These are phyloP conservation scores for Eucera pruinosa DNA, from an alignment of 2,888 invertebrate genomes.

Conservation along the genomic window DNA sequence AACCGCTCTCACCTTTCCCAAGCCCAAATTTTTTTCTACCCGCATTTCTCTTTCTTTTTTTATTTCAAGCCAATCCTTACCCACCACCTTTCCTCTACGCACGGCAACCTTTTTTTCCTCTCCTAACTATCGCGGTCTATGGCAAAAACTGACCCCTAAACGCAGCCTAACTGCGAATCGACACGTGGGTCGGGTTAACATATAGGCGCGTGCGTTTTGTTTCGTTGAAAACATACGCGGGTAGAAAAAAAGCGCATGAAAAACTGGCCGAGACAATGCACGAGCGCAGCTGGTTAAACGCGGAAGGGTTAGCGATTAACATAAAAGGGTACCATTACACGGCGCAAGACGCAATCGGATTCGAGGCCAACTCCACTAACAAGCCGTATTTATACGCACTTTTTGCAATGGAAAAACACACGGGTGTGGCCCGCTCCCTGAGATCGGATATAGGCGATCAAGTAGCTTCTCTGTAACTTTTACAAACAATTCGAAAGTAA, in stretches of 20 bases:
- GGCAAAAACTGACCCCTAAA: constrained; percentile 52
- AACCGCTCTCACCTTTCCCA: constrained; percentile 67
- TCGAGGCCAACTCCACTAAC: constrained; percentile 32
- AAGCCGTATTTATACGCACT: constrained; percentile 57
- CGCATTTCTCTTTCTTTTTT: not conserved
- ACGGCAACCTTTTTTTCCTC: constrained; percentile 56
- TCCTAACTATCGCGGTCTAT: not conserved
- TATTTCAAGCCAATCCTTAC: constrained; percentile 33
- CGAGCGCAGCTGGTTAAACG: constrained; percentile 81
- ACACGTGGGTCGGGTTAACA: constrained; percentile 47
- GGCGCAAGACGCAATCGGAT: constrained; percentile 68
- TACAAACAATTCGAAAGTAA: constrained; percentile 8
- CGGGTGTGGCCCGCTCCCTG: constrained; percentile 15
- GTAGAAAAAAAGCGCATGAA: constrained; percentile 57
- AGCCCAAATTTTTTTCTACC: constrained; percentile 7
- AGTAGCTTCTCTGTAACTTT: not conserved
- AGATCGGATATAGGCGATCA: constrained; percentile 18
- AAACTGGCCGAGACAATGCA: constrained; percentile 74
- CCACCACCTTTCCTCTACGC: constrained; percentile 12
- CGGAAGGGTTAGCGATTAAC: constrained; percentile 82
- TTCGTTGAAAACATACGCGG: constrained; percentile 47
- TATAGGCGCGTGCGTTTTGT: constrained; percentile 63
- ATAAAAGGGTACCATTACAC: constrained; percentile 82
- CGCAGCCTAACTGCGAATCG: constrained; percentile 33
- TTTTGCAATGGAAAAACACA: constrained; percentile 53